Percentiles rank a stretch among this genome's conserved stretches.
phyloP scores from a whole-genome alignment of 2,797 vertebrate species.

The Chaetophractus vellerosus region DNA sequence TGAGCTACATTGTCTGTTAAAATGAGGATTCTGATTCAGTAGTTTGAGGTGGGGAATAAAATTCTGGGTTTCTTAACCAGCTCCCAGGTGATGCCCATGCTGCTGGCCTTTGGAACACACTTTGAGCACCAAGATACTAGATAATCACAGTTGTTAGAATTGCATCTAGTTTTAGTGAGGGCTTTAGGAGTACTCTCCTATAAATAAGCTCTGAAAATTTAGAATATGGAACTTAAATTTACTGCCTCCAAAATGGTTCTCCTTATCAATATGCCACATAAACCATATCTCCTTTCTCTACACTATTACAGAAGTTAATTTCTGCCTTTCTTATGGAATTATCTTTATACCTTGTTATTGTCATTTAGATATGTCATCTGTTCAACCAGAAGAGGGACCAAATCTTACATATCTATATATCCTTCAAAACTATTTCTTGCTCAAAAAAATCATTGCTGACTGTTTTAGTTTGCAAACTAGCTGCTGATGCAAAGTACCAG shows the following conservation, averaged over 20 bases:
- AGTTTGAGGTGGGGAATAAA: background rate
- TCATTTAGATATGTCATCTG: background rate
- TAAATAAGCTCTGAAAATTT: background rate
- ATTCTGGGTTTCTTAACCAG: background rate
- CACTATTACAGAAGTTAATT: background rate
- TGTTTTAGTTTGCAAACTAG: too few species aligned
- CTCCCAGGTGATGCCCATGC: background rate
- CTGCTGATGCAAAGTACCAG: too few species aligned
- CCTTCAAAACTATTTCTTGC: background rate
- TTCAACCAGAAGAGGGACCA: background rate
- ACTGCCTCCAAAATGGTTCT: background rate
- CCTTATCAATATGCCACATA: background rate
- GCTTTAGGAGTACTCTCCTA: background rate
- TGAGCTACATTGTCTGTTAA: background rate
- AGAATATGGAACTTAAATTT: background rate
- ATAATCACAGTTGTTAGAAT: background rate
- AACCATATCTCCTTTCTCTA: background rate
- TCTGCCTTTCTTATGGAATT: background rate
- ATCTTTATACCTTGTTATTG: background rate
- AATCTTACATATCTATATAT: background rate
- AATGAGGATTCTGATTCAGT: background rate
- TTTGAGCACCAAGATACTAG: background rate
- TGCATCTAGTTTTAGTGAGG: background rate
- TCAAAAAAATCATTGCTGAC: background rate
- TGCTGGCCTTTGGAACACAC: background rate